Conservation (phyloP, 2,888 invertebrate genomes). For the Autographa pulchrina region DNA sequence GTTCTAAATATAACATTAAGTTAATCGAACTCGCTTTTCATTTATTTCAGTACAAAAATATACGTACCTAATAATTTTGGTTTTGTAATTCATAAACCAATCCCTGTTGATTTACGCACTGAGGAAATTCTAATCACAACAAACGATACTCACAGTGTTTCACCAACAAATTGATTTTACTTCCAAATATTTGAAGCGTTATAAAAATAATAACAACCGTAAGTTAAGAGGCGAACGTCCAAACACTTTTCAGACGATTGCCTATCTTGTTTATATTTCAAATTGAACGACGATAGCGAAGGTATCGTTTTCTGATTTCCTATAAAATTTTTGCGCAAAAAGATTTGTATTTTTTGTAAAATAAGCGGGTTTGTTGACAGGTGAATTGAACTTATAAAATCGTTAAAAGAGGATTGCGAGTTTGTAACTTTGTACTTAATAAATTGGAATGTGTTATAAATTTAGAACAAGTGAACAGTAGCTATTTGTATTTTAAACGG, state of each 20-base stretch:
- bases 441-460: constrained; percentile 8
- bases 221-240: constrained; percentile 19
- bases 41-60: background rate
- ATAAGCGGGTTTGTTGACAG: constrained; percentile 3
- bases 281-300: constrained; percentile 50
- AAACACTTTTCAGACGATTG: constrained; percentile 30
- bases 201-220: constrained; percentile 35
- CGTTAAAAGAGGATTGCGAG: background rate
- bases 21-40: background rate
- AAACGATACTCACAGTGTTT: constrained; percentile 5
- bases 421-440: background rate
- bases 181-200: constrained; percentile 24
- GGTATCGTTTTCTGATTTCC: constrained; percentile 38
- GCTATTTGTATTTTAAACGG: constrained; percentile 13
- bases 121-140: constrained; percentile 15
- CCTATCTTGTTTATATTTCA: constrained; percentile 58
- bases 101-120: constrained; percentile 7
- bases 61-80: background rate
- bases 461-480: constrained; percentile 12
- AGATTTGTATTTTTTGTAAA: background rate
- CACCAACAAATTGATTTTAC: constrained; percentile 21
- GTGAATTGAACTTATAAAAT: background rate
- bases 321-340: constrained; percentile 14
- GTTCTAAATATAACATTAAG: background rate
- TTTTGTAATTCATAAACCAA: constrained; percentile 3